A percentile compares a stretch with the other conserved stretches of the same genome.
Evolutionary conservation across 1,140 invertebrate species (phyloP).

Genomic region (Armadillidium nasatum): DNA sequence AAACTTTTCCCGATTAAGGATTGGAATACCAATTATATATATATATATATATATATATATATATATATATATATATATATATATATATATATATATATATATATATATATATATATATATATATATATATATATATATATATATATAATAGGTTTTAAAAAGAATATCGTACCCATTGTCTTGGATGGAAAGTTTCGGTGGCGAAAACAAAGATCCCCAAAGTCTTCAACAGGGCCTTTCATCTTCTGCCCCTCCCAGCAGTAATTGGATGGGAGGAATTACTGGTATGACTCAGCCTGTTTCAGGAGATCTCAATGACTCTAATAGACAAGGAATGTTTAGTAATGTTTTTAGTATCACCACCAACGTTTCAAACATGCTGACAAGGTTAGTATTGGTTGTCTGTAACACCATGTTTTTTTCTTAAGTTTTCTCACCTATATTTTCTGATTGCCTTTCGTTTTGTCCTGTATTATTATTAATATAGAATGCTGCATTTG

Average conservation of each 20-base stretch:
- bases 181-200: constrained; percentile 75
- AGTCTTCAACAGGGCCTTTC: constrained; percentile 54
- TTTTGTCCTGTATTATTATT: too few species aligned
- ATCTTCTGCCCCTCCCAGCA: constrained; percentile 32
- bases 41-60: constrained; percentile 19
- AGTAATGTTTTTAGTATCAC: constrained; percentile 42
- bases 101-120: constrained; percentile 15
- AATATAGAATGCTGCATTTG: too few species aligned
- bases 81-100: constrained; percentile 13
- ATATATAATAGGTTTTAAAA: constrained; percentile 65
- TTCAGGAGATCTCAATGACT: constrained; percentile 21
- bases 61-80: constrained; percentile 14
- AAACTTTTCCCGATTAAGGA: too few species aligned
- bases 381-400: constrained; percentile 35
- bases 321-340: constrained; percentile 34
- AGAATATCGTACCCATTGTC: constrained; percentile 83
- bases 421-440: neutral
- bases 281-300: neutral
- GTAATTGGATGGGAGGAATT: neutral
- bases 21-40: constrained; percentile 16
- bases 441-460: too few species aligned
- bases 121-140: constrained; percentile 7
- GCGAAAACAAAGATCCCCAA: constrained; percentile 27
- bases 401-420: neutral
- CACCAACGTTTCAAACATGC: constrained; percentile 44